These are phyloP conservation scores for Tragelaphus imberbis DNA, from an alignment of 2,113 vertebrate species.

Conservation along the genomic window DNA sequence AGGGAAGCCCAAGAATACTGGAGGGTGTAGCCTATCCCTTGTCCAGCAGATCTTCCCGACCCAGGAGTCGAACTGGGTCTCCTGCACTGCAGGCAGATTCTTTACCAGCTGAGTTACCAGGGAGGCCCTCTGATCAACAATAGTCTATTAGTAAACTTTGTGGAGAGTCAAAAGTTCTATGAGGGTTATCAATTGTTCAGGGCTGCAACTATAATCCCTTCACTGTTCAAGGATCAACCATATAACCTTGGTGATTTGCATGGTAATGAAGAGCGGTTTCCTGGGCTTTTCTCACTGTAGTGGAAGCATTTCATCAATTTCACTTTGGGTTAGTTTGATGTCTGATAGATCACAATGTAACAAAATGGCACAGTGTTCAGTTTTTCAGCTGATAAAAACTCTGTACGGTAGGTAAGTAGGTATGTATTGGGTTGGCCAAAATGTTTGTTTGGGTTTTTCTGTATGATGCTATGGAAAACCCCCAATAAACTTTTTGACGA, in stretches of 20 bases:
- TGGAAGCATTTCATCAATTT: background rate
- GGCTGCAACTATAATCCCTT: background rate
- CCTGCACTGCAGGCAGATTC: background rate
- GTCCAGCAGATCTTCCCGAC: background rate
- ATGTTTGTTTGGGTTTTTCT: background rate
- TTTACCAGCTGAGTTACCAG: background rate
- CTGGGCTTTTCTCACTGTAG: background rate
- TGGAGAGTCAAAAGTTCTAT: background rate
- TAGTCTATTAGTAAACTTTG: background rate
- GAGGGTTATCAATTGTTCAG: background rate
- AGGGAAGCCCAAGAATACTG: background rate
- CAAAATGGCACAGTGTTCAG: background rate
- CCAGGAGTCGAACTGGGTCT: background rate
- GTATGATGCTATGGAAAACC: background rate
- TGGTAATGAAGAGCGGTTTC: background rate
- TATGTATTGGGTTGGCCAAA: background rate
- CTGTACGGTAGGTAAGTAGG: background rate
- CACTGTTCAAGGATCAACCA: background rate
- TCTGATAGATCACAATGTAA: background rate
- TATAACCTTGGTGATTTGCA: background rate
- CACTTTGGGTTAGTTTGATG: background rate
- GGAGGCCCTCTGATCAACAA: background rate
- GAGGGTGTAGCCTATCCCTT: background rate
- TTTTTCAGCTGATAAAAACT: background rate
- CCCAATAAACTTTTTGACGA: background rate